Conservation (phyloP, 2,888 invertebrate genomes). For the Papilio gigon region DNA sequence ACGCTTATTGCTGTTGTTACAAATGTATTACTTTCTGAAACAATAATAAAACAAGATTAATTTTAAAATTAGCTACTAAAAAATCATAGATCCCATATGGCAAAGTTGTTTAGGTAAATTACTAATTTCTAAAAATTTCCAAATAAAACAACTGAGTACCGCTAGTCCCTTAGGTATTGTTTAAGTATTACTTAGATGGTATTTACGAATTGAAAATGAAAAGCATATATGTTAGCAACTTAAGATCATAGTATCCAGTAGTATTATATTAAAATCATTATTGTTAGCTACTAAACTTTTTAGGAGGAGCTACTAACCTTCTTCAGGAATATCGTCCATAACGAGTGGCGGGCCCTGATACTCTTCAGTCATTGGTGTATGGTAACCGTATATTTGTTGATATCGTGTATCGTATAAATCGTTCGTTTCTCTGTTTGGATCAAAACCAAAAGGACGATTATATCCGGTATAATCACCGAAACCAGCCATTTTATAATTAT, state of each 20-base stretch:
- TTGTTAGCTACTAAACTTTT: neutral
- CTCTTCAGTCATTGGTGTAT: conserved; percentile 76
- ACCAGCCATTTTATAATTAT: conserved; percentile 70
- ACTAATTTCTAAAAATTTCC: too few relatives aligned
- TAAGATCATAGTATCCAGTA: neutral
- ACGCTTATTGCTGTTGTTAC: conserved; percentile 91
- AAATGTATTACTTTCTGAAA: conserved; percentile 82
- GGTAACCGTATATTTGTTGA: conserved; percentile 79
- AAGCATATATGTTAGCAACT: too few relatives aligned
- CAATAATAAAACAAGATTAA: conserved; percentile 13
- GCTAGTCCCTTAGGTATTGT: too few relatives aligned
- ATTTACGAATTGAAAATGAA: too few relatives aligned
- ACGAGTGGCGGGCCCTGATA: conserved; percentile 78
- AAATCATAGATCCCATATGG: too few relatives aligned
- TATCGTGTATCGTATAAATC: conserved; percentile 78
- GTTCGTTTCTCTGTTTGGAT: conserved; percentile 73
- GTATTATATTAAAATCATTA: neutral
- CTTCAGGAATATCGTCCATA: conserved; percentile 75
- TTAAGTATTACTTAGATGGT: too few relatives aligned
- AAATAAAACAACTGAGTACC: too few relatives aligned
- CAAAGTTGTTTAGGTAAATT: too few relatives aligned
- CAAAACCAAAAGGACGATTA: conserved; percentile 74
- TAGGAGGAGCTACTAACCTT: conserved; percentile 58
- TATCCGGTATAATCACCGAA: conserved; percentile 74
- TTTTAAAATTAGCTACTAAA: conserved; percentile 3